A percentile compares a stretch with the other conserved stretches of the same genome.
Conservation (phyloP, 2,113 vertebrate genomes). For the Sakesphorus luctuosus region DNA sequence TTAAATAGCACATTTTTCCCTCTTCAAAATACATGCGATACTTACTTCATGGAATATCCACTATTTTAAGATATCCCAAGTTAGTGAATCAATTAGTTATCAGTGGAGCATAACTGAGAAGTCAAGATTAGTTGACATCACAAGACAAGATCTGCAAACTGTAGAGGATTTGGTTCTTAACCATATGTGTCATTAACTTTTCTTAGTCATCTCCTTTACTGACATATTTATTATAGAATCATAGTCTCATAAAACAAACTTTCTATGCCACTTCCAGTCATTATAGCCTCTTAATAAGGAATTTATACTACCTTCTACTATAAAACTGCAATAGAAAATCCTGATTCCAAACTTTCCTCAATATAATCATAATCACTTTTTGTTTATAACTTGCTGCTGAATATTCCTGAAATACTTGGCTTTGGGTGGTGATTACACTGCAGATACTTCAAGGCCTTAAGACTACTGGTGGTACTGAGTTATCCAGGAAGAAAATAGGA, state of each 20-base stretch:
- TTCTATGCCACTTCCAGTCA: neutral
- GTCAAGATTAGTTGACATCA: neutral
- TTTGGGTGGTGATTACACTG: neutral
- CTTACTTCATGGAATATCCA: neutral
- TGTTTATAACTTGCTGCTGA: neutral
- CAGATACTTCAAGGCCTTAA: neutral
- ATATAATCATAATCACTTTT: conserved; percentile 29
- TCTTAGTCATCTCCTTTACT: neutral
- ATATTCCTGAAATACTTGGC: neutral
- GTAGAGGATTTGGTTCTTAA: neutral
- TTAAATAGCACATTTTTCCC: neutral
- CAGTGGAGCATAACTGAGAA: neutral
- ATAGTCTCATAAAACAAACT: conserved; percentile 26
- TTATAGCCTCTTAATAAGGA: neutral
- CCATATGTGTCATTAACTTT: conserved; percentile 12
- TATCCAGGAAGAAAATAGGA: conserved; percentile 61
- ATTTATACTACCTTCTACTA: neutral
- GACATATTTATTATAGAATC: conserved; percentile 10
- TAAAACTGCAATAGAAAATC: conserved; percentile 24
- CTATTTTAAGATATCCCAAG: neutral
- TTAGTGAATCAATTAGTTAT: neutral
- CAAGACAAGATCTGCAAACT: neutral
- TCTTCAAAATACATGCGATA: neutral
- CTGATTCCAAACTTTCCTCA: conserved; percentile 1
- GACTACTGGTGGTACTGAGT: neutral